phyloP scores from a whole-genome alignment of 1,140 invertebrate genomes.

The Goniozus legneri region DNA sequence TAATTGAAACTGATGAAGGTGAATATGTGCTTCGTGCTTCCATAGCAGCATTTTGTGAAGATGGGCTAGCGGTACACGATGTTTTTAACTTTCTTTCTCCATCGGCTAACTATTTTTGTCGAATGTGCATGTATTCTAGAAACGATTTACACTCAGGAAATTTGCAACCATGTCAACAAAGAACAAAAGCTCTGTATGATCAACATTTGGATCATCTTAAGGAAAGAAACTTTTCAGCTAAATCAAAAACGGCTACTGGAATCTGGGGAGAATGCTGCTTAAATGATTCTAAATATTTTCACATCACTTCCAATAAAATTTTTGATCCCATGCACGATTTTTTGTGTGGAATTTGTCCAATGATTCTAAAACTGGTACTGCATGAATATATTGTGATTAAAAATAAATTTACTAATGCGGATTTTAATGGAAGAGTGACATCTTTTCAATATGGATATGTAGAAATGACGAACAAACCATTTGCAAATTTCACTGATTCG shows the following conservation, averaged over 20 bases:
- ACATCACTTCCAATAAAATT: slow-evolving; percentile 21
- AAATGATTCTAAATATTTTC: slow-evolving; percentile 19
- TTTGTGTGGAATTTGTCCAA: slow-evolving; percentile 20
- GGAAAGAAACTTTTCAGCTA: slow-evolving; percentile 9
- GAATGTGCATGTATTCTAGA: slow-evolving; percentile 10
- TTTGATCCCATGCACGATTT: slow-evolving; percentile 24
- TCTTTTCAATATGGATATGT: slow-evolving; percentile 23
- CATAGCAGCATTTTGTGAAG: slow-evolving; percentile 15
- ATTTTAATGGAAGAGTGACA: slow-evolving; percentile 21
- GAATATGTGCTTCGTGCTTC: slow-evolving; percentile 13
- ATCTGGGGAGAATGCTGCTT: slow-evolving; percentile 18
- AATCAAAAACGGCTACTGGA: slow-evolving; percentile 13
- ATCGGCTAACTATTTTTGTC: slow-evolving; percentile 17
- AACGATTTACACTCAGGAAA: slow-evolving; percentile 1
- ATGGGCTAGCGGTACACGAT: slow-evolving; percentile 19
- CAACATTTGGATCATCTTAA: slow-evolving; percentile 9
- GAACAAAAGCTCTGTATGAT: slow-evolving; percentile 11
- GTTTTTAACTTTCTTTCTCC: slow-evolving; percentile 14
- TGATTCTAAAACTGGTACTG: slow-evolving; percentile 18
- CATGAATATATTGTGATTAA: slow-evolving; percentile 9
- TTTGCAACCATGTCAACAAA: slow-evolving; percentile 6
- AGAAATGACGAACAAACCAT: slow-evolving; percentile 28
- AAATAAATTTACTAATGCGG: slow-evolving; percentile 11
- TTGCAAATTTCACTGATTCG: slow-evolving; percentile 23
- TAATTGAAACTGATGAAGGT: not conserved